These are phyloP conservation scores for Pyxicephalus adspersus DNA, from an alignment of 2,113 vertebrate genomes.

Conservation along the genomic window DNA sequence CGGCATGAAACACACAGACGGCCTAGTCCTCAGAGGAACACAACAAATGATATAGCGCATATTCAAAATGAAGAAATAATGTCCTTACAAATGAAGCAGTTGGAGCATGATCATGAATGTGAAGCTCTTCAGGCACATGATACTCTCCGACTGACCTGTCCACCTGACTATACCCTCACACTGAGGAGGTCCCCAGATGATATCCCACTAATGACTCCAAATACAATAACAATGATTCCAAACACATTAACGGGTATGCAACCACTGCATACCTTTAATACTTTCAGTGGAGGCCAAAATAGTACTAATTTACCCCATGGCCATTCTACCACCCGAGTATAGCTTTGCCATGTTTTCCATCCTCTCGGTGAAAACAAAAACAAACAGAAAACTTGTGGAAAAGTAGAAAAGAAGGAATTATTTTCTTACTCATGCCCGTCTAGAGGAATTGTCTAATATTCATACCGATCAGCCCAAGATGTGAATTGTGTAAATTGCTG, in stretches of 20 bases:
- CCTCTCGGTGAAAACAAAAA: constrained; percentile 60
- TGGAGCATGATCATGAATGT: constrained; percentile 88
- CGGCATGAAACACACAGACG: constrained; percentile 89
- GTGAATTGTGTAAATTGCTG: constrained; percentile 79
- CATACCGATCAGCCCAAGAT: constrained; percentile 73
- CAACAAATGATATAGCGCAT: constrained; percentile 84
- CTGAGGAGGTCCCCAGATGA: constrained; percentile 92
- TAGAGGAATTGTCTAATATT: constrained; percentile 62
- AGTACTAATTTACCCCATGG: constrained; percentile 92
- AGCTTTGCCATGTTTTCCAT: constrained; percentile 69
- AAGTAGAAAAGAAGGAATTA: constrained; percentile 69
- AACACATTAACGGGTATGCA: constrained; percentile 90
- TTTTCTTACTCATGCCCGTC: constrained; percentile 78
- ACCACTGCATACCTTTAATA: constrained; percentile 91
- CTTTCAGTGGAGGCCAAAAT: constrained; percentile 90
- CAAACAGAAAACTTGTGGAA: constrained; percentile 66
- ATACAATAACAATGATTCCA: constrained; percentile 94
- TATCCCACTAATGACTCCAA: constrained; percentile 89
- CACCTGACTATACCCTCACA: constrained; percentile 92
- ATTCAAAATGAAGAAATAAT: constrained; percentile 91
- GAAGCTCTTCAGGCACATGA: constrained; percentile 85
- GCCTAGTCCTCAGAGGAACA: constrained; percentile 83
- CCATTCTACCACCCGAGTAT: constrained; percentile 95
- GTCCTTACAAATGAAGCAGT: constrained; percentile 93
- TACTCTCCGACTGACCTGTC: constrained; percentile 83